Evolutionary conservation across 2,797 vertebrate genomes (phyloP), one percentile per base, ranked within the genome.

Genomic region (Odontamblyopus rebecca): DNA sequence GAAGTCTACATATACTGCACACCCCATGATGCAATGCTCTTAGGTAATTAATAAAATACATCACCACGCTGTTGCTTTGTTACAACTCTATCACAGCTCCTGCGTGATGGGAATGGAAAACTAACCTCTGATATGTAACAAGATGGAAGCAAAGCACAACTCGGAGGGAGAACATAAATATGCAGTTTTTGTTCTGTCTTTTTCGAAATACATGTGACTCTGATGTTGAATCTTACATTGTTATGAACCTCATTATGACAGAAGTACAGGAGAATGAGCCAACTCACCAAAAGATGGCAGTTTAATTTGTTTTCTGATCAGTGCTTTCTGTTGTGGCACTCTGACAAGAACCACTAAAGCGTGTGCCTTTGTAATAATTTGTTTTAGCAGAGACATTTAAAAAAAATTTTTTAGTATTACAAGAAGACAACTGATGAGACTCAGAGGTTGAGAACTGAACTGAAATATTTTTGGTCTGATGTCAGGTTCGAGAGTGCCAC

Each of bases 31-130:
- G 57, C 27, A 35, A 19, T n/a, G 64, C 66, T 76, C 61, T 64
- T 53, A 76, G 62, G 56, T 83, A 81, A 85, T 82, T 76, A 68
- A 69, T 70, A 50, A 75, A 72, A 71, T 23, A 23, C 35, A 56
- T 68, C 41, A 77, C 68, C 44, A 77, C 6, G 41, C 11, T 62
- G 7, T 75, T 19, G 44, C 48, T 50, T 61, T 41, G 18, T 70
- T 41, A 62, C 26, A 51, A 51, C 38, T 44, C 15, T 51, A 19
- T 66, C 26, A 13, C 15, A 18, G 26, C 7, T 50, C 38, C 23
- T 18, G 26, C 61, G 38, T 65, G 63, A 65, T 48, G 23, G 63
- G 63, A 48, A 65, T 65, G 23, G 12, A 70, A 64, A 41, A 29
- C 15, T 15, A 29, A 60, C 19, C 11, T 29, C 13, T 11, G 6